phyloP scores from a whole-genome alignment of 2,888 invertebrate genomes.

The Lepidocyrtoides sp. region DNA sequence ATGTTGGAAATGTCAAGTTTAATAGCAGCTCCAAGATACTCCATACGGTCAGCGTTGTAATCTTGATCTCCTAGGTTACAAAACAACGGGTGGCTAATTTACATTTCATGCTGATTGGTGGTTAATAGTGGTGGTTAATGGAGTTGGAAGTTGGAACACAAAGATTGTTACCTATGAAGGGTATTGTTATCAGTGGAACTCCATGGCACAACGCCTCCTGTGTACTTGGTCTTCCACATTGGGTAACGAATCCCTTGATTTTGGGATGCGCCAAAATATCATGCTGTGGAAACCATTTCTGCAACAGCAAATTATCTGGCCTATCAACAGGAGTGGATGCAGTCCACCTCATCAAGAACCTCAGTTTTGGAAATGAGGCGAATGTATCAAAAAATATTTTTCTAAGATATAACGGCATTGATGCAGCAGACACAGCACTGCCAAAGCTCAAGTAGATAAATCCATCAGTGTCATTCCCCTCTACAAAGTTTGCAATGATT shows the following conservation, averaged over 20 bases:
- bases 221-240: slow-evolving; percentile 74
- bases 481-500: slow-evolving; percentile 48
- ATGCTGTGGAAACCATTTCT: slow-evolving; percentile 84
- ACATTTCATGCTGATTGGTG: not conserved
- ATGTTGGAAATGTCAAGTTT: slow-evolving; percentile 63
- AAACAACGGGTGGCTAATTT: no score
- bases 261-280: slow-evolving; percentile 65
- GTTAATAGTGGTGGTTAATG: no score
- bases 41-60: slow-evolving; percentile 77
- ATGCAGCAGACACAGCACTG: slow-evolving; percentile 41
- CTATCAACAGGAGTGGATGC: slow-evolving; percentile 69
- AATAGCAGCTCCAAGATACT: slow-evolving; percentile 61
- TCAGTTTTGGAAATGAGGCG: slow-evolving; percentile 64
- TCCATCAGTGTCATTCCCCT: slow-evolving; percentile 46
- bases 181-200: slow-evolving; percentile 80
- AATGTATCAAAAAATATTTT: slow-evolving; percentile 79
- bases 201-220: slow-evolving; percentile 83
- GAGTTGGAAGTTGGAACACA: no score
- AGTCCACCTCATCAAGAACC: slow-evolving; percentile 85
- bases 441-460: slow-evolving; percentile 84
- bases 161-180: slow-evolving; percentile 76
- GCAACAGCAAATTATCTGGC: slow-evolving; percentile 83
- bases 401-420: slow-evolving; percentile 54
- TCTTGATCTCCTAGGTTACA: slow-evolving; percentile 75
- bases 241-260: slow-evolving; percentile 80